Evolutionary conservation across 2,888 invertebrate species (phyloP).

Genomic region (Aricia artaxerxes): DNA sequence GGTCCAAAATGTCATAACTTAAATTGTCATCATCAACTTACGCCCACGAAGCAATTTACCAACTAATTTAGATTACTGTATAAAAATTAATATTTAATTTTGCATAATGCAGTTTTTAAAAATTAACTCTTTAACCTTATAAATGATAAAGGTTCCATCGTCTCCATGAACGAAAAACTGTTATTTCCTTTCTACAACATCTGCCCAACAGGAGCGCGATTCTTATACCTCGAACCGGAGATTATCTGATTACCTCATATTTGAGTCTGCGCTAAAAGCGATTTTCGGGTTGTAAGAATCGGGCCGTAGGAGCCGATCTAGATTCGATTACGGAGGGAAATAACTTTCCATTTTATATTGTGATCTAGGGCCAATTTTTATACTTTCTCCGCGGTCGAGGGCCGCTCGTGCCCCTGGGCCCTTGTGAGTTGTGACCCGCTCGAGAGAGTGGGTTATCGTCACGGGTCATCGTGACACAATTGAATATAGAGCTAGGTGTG

Average conservation of each 20-base stretch:
- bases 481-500: slow-evolving; percentile 45
- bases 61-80: background rate
- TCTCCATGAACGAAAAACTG: background rate
- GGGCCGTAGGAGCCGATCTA: background rate
- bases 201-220: background rate
- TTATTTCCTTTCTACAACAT: background rate
- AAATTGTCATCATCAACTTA: background rate
- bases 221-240: background rate
- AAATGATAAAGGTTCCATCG: background rate
- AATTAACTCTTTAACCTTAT: background rate
- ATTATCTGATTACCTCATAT: background rate
- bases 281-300: background rate
- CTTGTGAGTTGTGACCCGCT: slow-evolving; percentile 66
- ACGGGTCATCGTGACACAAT: slow-evolving; percentile 52
- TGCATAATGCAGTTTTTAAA: background rate
- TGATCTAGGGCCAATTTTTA: slow-evolving; percentile 1
- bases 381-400: slow-evolving; percentile 62
- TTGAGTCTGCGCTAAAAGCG: background rate
- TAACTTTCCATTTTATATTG: slow-evolving; percentile 9
- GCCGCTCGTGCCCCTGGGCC: slow-evolving; percentile 55
- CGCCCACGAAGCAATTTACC: background rate
- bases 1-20: background rate
- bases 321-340: slow-evolving; percentile 1
- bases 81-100: background rate
- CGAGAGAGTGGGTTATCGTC: slow-evolving; percentile 61